These are phyloP conservation scores for Phasia obesa DNA, from an alignment of 2,888 invertebrate genomes.

Conservation along the genomic window DNA sequence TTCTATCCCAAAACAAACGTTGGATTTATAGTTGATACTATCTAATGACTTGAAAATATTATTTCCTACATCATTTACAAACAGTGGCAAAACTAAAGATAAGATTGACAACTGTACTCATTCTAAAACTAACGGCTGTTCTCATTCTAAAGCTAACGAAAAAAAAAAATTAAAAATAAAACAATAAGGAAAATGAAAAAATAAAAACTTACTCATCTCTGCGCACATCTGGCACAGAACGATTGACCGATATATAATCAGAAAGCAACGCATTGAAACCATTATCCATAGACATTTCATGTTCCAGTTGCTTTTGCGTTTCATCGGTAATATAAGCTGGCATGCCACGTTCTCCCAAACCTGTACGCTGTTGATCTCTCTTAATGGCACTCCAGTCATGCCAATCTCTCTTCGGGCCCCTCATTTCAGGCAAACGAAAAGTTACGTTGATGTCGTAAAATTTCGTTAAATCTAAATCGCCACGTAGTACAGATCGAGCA, in stretches of 20 bases:
- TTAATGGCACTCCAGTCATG: constrained; percentile 88
- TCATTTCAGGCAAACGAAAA: constrained; percentile 74
- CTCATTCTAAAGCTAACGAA: neutral
- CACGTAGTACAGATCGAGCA: constrained; percentile 6
- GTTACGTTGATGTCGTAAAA: constrained; percentile 65
- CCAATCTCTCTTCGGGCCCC: constrained; percentile 88
- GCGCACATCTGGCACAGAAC: constrained; percentile 91
- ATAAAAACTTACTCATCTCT: constrained; percentile 83
- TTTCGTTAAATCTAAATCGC: constrained; percentile 52
- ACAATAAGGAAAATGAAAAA: neutral
- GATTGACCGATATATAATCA: constrained; percentile 93
- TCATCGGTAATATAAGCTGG: constrained; percentile 86
- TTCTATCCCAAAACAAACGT: no score
- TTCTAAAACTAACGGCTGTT: neutral
- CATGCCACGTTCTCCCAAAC: constrained; percentile 89
- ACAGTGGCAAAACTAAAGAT: constrained; percentile 12
- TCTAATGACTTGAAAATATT: neutral
- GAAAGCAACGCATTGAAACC: constrained; percentile 97
- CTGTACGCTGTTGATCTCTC: constrained; percentile 84
- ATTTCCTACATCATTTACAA: constrained; percentile 14
- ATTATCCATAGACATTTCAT: constrained; percentile 90
- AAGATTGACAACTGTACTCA: constrained; percentile 5
- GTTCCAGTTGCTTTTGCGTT: constrained; percentile 84
- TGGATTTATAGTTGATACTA: no score
- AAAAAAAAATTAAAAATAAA: neutral